Evolutionary conservation across 2,797 vertebrate species (phyloP).

Genomic region (Octomys mimax): DNA sequence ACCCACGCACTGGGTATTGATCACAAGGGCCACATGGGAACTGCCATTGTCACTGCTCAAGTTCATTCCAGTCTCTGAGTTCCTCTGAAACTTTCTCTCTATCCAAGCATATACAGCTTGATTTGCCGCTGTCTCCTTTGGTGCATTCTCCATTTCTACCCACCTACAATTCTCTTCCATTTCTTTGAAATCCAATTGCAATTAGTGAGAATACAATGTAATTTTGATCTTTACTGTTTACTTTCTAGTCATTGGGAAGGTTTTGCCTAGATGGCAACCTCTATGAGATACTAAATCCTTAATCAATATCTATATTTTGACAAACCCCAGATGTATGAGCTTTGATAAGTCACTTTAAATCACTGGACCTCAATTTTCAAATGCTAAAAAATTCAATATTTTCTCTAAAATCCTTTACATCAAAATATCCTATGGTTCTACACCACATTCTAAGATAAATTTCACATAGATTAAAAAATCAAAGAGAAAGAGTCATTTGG

Average conservation of each 20-base stretch:
- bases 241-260: background rate
- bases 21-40: no score
- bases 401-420: constrained; percentile 41
- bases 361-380: constrained; percentile 18
- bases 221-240: background rate
- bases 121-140: background rate
- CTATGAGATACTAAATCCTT: constrained; percentile 31
- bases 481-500: background rate
- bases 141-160: background rate
- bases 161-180: background rate
- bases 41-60: background rate
- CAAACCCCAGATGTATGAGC: background rate
- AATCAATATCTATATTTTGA: constrained; percentile 3
- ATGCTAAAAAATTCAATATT: constrained; percentile 18
- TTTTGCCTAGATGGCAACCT: constrained; percentile 17
- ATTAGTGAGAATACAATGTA: background rate
- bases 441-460: background rate
- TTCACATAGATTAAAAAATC: constrained; percentile 46
- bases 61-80: background rate
- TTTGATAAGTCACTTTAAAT: background rate
- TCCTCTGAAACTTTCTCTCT: background rate
- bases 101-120: background rate
- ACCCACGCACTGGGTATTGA: background rate
- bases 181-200: constrained; percentile 5
- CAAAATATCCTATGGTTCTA: background rate